Percentiles rank a stretch among this genome's conserved stretches.
Conservation (phyloP, 2,888 invertebrate genomes). For the Plebejus anna region DNA sequence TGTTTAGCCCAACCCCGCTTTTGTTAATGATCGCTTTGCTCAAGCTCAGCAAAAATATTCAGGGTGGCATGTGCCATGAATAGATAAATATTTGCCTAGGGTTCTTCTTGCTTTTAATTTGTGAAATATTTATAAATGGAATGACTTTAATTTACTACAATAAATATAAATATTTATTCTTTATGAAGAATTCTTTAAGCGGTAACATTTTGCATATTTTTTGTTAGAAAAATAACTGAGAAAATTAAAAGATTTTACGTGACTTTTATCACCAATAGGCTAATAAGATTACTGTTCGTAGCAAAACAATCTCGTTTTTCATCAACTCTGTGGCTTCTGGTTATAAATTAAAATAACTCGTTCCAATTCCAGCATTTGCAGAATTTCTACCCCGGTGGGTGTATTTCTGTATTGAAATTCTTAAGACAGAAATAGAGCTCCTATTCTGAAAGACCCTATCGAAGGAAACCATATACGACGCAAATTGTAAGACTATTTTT, state of each 20-base stretch:
- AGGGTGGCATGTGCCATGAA: background rate
- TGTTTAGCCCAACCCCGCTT: background rate
- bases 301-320: background rate
- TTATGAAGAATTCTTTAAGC: background rate
- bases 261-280: background rate
- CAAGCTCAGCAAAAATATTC: background rate
- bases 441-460: background rate
- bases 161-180: too few species aligned
- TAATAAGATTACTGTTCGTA: background rate
- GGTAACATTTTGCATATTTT: background rate
- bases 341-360: constrained; percentile 23
- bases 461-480: background rate
- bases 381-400: constrained; percentile 2
- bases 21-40: background rate
- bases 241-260: background rate
- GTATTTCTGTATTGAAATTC: constrained; percentile 19
- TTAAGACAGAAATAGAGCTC: constrained; percentile 9
- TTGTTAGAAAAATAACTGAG: background rate
- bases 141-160: too few species aligned
- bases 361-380: constrained; percentile 13
- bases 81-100: background rate
- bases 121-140: too few species aligned
- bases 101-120: too few species aligned
- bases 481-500: background rate
- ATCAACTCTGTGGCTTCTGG: constrained; percentile 16